phyloP scores from a whole-genome alignment of 35 echinoderm and acorn worm species.

The Antedon bifida region DNA sequence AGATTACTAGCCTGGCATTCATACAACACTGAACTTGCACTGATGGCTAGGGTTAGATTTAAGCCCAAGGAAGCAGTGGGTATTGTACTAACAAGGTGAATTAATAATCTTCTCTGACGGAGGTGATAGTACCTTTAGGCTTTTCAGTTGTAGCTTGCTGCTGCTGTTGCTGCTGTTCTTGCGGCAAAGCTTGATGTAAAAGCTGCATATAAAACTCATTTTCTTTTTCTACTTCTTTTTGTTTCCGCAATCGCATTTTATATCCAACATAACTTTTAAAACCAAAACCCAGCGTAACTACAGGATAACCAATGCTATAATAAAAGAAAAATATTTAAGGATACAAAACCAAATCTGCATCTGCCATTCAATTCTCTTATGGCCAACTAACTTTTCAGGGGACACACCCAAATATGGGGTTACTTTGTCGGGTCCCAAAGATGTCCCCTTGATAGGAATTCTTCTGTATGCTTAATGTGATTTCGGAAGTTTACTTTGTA shows the following conservation, averaged over 20 bases:
- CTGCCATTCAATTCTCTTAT: neutral
- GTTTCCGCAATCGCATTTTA: constrained; percentile 94
- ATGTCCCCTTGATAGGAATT: no score
- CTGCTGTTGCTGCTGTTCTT: constrained; percentile 39
- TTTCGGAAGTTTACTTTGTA: no score
- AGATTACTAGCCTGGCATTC: no score
- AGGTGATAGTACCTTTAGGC: constrained; percentile 45
- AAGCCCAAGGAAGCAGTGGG: no score
- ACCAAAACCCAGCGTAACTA: constrained; percentile 90
- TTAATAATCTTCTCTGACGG: no score
- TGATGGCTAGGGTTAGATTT: no score
- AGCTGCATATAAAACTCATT: constrained; percentile 99
- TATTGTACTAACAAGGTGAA: no score
- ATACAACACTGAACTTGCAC: no score
- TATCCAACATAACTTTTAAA: constrained; percentile 98
- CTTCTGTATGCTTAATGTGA: no score
- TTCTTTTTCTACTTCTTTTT: constrained; percentile 97
- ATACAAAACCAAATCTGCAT: neutral
- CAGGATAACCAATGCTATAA: constrained; percentile 94
- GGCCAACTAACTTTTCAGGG: no score
- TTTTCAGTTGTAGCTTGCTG: constrained; percentile 52
- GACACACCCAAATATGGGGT: no score
- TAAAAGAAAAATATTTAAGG: neutral
- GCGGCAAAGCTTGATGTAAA: constrained; percentile 89
- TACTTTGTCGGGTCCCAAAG: no score